These are phyloP conservation scores for Ceratina calcarata DNA, from an alignment of 1,140 invertebrate genomes.

Conservation along the genomic window DNA sequence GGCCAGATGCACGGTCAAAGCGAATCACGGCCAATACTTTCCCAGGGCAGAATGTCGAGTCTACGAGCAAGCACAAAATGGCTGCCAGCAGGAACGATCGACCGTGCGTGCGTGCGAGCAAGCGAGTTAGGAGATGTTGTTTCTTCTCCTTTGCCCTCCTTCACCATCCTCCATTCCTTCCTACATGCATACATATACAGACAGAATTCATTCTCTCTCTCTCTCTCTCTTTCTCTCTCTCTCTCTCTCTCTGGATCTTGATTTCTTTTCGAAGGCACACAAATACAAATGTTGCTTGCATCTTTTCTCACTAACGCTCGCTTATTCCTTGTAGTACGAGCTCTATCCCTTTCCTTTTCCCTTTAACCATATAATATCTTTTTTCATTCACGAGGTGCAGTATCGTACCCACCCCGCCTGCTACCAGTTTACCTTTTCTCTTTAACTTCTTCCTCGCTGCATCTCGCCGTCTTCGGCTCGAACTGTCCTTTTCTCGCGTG, in stretches of 20 bases:
- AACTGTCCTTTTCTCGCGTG: slow-evolving; percentile 7
- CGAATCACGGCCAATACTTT: slow-evolving; percentile 73
- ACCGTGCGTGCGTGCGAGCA: slow-evolving; percentile 69
- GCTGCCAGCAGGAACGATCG: slow-evolving; percentile 74
- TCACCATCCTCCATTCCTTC: slow-evolving; percentile 30
- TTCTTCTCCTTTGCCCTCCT: slow-evolving; percentile 36
- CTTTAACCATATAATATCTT: slow-evolving; percentile 25
- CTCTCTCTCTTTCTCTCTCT: background rate
- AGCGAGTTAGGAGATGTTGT: slow-evolving; percentile 53
- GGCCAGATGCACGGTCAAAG: slow-evolving; percentile 21
- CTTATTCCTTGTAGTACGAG: background rate
- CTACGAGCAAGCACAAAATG: slow-evolving; percentile 75
- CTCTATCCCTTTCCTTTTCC: slow-evolving; percentile 9
- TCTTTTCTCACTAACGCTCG: slow-evolving; percentile 8
- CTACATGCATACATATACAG: slow-evolving; percentile 8
- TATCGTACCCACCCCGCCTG: background rate
- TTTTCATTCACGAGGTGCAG: slow-evolving; percentile 8
- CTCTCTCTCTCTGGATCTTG: background rate
- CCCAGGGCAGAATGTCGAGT: slow-evolving; percentile 68
- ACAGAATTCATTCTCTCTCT: background rate
- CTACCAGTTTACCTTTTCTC: slow-evolving; percentile 1
- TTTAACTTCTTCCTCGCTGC: background rate
- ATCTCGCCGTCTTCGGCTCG: background rate
- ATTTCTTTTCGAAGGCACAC: background rate
- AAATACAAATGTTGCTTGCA: background rate